A percentile compares a stretch with the other conserved stretches of the same genome.
Conservation (phyloP, 2,888 invertebrate species). For the Drosophila siamana region DNA sequence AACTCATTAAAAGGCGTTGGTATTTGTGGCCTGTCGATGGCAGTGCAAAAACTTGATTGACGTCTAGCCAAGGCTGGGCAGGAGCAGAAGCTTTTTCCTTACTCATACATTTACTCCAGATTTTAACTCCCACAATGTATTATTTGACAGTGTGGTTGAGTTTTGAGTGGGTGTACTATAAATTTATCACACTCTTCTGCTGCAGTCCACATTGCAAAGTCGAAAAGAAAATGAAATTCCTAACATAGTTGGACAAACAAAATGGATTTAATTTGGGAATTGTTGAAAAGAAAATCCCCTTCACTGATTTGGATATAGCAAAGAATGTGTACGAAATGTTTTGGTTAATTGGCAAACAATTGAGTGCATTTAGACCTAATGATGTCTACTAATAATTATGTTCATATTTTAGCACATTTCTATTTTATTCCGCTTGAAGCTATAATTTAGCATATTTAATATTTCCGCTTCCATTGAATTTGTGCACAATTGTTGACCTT, state of each 20-base stretch:
- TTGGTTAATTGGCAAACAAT: neutral
- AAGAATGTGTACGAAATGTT: neutral
- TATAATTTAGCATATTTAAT: conserved; percentile 1
- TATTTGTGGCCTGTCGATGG: conserved; percentile 9
- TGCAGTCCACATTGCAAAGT: neutral
- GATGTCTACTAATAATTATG: neutral
- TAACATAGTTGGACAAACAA: neutral
- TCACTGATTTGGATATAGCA: neutral
- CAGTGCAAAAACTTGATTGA: conserved; percentile 24
- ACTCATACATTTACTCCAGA: no score
- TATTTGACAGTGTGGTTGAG: neutral
- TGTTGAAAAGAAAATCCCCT: neutral
- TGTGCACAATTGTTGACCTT: conserved; percentile 2
- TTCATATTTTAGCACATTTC: conserved; percentile 4
- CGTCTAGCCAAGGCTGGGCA: conserved; percentile 7
- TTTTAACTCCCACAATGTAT: neutral
- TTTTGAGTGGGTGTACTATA: conserved; percentile 1
- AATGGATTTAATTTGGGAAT: neutral
- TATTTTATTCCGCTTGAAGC: neutral
- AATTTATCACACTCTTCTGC: neutral
- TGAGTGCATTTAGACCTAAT: neutral
- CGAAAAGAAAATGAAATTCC: neutral
- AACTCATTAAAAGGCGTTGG: conserved; percentile 31
- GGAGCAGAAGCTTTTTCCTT: neutral
- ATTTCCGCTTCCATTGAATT: conserved; percentile 1